Conservation (phyloP, 2,888 invertebrate genomes). For the Plutella xylostella region DNA sequence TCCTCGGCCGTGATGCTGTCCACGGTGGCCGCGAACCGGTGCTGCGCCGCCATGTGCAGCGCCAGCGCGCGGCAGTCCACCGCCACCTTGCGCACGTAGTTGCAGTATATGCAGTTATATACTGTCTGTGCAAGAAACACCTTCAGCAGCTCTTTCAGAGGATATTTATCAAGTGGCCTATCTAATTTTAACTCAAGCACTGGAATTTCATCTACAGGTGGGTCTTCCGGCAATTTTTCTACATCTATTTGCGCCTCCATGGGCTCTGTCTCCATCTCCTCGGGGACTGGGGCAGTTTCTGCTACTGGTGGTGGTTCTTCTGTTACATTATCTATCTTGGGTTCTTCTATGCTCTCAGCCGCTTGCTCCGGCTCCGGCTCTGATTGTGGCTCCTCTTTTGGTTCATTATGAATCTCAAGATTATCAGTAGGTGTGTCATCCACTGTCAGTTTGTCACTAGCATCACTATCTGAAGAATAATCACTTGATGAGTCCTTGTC, state of each 20-base stretch:
- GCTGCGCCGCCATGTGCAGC: constrained; percentile 82
- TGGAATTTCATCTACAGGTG: constrained; percentile 66
- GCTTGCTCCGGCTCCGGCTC: no score
- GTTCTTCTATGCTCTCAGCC: neutral
- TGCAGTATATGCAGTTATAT: constrained; percentile 83
- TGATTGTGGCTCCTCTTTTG: constrained; percentile 10
- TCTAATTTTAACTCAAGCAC: constrained; percentile 79
- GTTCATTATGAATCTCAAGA: constrained; percentile 19
- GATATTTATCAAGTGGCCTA: constrained; percentile 80
- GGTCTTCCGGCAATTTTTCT: constrained; percentile 44
- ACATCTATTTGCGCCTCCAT: constrained; percentile 23
- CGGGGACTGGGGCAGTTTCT: constrained; percentile 28
- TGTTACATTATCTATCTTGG: neutral
- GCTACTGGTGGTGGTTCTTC: neutral
- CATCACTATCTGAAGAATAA: constrained; percentile 69
- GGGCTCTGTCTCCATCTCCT: constrained; percentile 42
- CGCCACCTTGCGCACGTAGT: constrained; percentile 86
- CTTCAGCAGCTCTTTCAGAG: constrained; percentile 77
- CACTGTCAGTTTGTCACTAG: constrained; percentile 71
- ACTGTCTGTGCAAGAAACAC: constrained; percentile 79
- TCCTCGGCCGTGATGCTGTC: constrained; percentile 83
- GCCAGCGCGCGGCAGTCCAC: constrained; percentile 86
- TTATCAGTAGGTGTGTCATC: constrained; percentile 55
- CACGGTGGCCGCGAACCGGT: constrained; percentile 83
- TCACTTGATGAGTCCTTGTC: constrained; percentile 66